Base-by-base conservation (phyloP, 2,888 invertebrate species). In the Argyra leucocephala region DNA sequence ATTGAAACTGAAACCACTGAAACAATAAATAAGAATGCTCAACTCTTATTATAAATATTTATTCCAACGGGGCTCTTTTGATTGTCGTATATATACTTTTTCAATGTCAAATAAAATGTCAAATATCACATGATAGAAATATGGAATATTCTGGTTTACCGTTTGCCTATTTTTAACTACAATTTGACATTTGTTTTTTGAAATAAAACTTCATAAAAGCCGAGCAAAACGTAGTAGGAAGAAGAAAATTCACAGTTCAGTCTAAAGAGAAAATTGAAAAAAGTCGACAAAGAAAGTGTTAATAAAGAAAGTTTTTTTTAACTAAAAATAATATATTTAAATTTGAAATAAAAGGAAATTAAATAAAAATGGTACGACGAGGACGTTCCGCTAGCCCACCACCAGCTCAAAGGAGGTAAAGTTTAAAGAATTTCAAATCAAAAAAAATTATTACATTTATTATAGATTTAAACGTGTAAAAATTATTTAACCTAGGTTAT, bases 361-460 rank as follows among this genome's bases (percentile, higher is more conserved):
- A 23, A 57, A 69, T 22, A 68, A 84, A 81, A 74, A 89, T 89
- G 89, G 87, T 88, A 77, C 83, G 89, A 80, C 85, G 89, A 77
- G 89, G 89, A 83, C 83, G 89, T 78, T 85, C 88, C 71, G 85
- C 87, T 66, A 85, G 85, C 76, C 87, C 89, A 67, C 86, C 87
- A 67, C 86, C 86, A 72, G 83, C 85, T 59, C 80, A 83, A 63
- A 82, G 86, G 76, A 83, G 85, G 86, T 86, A 82, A 80, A 70
- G 26, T 9, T 24, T 21, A 57, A 57, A 57, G 7, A n/a, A 12
- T 48, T 48, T n/a, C 7, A 18, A 18, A 18, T 48, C 18, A n/a
- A 18, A 1, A 1, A 12, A 6, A 7, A 31, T 12, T 48, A 3
- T 48, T 31, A 5, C n/a, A 18, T 12, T 48, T 48, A 18, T 15